Conservation (phyloP, 2,797 vertebrate genomes). For the Alexandromys oeconomus region DNA sequence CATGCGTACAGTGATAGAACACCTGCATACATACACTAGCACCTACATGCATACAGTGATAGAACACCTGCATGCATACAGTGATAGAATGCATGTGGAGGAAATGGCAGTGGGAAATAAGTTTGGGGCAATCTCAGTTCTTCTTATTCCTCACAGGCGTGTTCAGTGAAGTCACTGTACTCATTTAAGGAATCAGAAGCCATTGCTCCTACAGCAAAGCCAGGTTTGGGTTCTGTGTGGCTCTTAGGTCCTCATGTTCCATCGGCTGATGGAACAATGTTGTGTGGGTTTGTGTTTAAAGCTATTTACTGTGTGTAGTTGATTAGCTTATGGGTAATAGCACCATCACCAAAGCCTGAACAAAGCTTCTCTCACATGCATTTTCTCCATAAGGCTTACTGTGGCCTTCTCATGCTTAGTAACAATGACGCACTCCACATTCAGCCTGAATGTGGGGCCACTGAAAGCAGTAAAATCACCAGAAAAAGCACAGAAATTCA, state of each 20-base stretch:
- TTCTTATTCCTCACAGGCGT: background rate
- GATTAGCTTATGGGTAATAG: background rate
- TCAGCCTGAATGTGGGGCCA: background rate
- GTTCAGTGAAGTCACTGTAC: background rate
- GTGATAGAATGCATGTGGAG: background rate
- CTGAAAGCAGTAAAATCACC: background rate
- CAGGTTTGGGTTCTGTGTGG: background rate
- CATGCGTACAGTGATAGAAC: background rate
- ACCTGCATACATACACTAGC: too few relatives aligned
- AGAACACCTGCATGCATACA: background rate
- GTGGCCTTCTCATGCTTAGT: background rate
- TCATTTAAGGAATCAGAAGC: background rate
- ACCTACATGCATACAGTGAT: too few relatives aligned
- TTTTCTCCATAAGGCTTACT: background rate
- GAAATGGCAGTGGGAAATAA: background rate
- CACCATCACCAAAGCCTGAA: background rate
- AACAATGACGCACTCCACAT: background rate
- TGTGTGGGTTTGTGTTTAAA: background rate
- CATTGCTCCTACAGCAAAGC: background rate
- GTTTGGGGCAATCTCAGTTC: accelerated
- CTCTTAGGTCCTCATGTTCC: background rate
- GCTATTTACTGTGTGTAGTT: background rate
- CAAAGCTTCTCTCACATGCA: background rate
- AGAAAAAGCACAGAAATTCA: background rate
- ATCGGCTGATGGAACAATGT: background rate